Evolutionary conservation across 2,888 invertebrate species (phyloP), one percentile per base, ranked within the genome.

Genomic region (Phymatocera aterrima): DNA sequence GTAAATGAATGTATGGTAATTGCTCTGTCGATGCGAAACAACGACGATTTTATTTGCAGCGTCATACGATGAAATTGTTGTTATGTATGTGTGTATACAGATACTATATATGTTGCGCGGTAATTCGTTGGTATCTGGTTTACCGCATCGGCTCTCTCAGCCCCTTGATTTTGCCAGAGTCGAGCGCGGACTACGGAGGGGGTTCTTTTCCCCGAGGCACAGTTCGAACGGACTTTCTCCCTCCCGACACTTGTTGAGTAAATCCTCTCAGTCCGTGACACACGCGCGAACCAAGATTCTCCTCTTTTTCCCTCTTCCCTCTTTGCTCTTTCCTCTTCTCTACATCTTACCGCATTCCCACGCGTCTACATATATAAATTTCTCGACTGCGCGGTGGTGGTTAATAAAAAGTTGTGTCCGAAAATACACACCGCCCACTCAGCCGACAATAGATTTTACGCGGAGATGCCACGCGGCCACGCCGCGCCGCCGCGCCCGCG

Each of bases 161-260:
- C 34, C 48, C 46, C 18, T 48, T 8, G 48, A 21, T 68, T 68
- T 24, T 43, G 12, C 40, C 4, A 8, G 8, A 37, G 37, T 3
- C n/a, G n/a, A n/a, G n/a, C n/a, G n/a, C n/a, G n/a, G n/a, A 43
- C 43, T 43, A 43, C n/a, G n/a, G n/a, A n/a, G n/a, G 6, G 34
- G 37, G 61, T 64, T 64, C 61, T 34, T 34, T 37, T 70, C 51
- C 31, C 46, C 31, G 70, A 70, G 48, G 77, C 68, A 34, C 21
- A 28, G 34, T 28, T 24, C 65, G 77, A 15, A 24, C 77, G 34
- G 65, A 51, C 65, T 37, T 15, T 40, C 21, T 28, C 48, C 15
- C 77, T 37, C 86, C 86, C 87, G 85, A 88, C 89, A 89, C 90
- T 89, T 90, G 88, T 90, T 90, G 89, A 89, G 89, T 89, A 89